phyloP scores from a whole-genome alignment of 2,888 invertebrate species.

The Drosophila setosimentum region DNA sequence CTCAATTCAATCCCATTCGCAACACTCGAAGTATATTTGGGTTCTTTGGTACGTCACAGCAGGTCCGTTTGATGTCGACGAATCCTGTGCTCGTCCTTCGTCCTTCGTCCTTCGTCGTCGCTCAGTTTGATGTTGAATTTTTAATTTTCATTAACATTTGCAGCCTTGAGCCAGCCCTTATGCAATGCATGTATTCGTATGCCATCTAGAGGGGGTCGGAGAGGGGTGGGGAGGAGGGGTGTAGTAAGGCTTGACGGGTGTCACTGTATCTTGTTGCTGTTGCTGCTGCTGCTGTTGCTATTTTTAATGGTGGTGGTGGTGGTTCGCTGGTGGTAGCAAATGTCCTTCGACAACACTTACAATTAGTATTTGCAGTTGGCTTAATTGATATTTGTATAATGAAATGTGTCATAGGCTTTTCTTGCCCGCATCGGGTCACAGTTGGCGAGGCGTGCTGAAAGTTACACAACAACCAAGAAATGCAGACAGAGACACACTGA shows the following conservation, averaged over 20 bases:
- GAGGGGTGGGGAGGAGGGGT: not conserved
- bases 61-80: slow-evolving; percentile 58
- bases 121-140: slow-evolving; percentile 78
- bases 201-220: not conserved
- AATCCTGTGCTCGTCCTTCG: slow-evolving; percentile 47
- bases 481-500: not conserved
- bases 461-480: not conserved
- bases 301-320: slow-evolving; percentile 37
- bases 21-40: slow-evolving; percentile 41
- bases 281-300: slow-evolving; percentile 15
- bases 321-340: slow-evolving; percentile 47
- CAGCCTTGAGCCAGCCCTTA: slow-evolving; percentile 64
- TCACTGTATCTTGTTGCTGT: slow-evolving; percentile 15
- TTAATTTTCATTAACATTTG: slow-evolving; percentile 79
- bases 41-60: slow-evolving; percentile 35
- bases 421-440: slow-evolving; percentile 66
- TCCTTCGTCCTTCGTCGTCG: too few relatives aligned
- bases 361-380: slow-evolving; percentile 74
- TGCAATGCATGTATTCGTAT: slow-evolving; percentile 16
- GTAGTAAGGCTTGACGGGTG: not conserved
- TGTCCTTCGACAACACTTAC: slow-evolving; percentile 61
- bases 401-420: slow-evolving; percentile 75
- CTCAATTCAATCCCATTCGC: not conserved
- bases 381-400: slow-evolving; percentile 80
- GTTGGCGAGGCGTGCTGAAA: slow-evolving; percentile 20